Base-by-base conservation (phyloP, 2,113 vertebrate genomes). In the Bagarius yarrelli region DNA sequence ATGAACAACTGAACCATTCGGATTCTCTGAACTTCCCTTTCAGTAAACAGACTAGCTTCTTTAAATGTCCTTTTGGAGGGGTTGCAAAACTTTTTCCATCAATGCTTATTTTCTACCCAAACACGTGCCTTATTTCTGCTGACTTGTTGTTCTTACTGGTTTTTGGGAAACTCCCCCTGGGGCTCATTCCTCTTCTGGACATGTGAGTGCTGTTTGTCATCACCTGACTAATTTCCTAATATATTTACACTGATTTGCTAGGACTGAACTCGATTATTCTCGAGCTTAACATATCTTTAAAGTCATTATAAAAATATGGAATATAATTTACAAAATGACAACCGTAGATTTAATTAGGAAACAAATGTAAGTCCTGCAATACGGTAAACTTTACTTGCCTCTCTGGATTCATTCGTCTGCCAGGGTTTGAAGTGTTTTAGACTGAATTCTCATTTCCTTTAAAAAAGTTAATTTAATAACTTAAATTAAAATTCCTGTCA, bases 161-260 rank as follows among this genome's bases (percentile, higher is more conserved):
- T n/a, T 15, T 56, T 64, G 84, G 84, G 44, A 85, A 86, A 81
- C 78, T 75, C 78, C 82, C 70, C 15, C 34, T 27, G 12, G 72
- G 59, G 50, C 60, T 82, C 27, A 55, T 84, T 81, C 36, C 69
- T 76, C 60, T 23, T 18, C 13, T 21, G 50, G 56, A 76, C 75
- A 83, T 86, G 82, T 85, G 81, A 82, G 34, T 60, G n/a, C 55
- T 56, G 23, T 82, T 61, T 47, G 81, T 85, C 83, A 83, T 74
- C 13, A 53, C 30, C n/a, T 85, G 78, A 87, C 55, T 81, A 76
- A 81, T 40, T 75, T 19, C 32, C 57, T 64, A 44, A 47, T 36
- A 30, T 25, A 73, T 27, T 18, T 78, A 56, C 40, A 25, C 55
- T 67, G 2, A 11, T 16, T 25, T 63, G 34, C 15, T 50, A 47